Evolutionary conservation across 2,797 vertebrate genomes (phyloP).

Genomic region (Triplophysa bombifrons): DNA sequence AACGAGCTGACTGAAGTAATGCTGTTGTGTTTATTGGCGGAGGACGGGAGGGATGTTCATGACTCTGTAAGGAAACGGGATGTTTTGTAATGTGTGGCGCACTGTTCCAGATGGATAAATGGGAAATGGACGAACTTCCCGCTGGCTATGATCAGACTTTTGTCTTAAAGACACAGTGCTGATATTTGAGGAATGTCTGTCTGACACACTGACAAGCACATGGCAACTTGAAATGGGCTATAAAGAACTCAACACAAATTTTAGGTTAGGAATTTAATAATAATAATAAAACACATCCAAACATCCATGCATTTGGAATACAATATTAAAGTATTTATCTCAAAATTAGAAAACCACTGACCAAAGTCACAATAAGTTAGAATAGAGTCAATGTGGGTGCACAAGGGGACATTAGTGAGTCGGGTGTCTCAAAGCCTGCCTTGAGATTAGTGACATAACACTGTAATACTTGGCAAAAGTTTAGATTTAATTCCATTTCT

Average conservation of each 20-base stretch:
- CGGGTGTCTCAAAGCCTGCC: constrained; percentile 16
- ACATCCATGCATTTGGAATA: constrained; percentile 20
- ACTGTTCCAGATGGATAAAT: constrained; percentile 47
- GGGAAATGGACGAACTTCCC: constrained; percentile 57
- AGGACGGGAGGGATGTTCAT: constrained; percentile 49
- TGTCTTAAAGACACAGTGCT: constrained; percentile 51
- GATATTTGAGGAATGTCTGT: constrained; percentile 2
- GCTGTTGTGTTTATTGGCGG: constrained; percentile 29
- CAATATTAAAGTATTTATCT: background rate
- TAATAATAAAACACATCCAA: constrained; percentile 10
- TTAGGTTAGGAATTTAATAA: constrained; percentile 21
- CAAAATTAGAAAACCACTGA: constrained; percentile 30
- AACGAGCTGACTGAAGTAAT: constrained; percentile 7
- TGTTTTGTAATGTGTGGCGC: constrained; percentile 55
- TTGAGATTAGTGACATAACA: constrained; percentile 25
- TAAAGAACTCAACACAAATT: background rate
- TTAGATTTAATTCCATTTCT: background rate
- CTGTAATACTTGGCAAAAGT: background rate
- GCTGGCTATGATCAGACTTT: constrained; percentile 33
- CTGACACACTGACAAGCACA: background rate
- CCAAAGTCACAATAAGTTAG: constrained; percentile 18
- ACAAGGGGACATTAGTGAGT: background rate
- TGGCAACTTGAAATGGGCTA: background rate
- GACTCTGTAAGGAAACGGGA: constrained; percentile 51
- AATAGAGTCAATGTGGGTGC: background rate